Evolutionary conservation across 1,140 invertebrate species (phyloP).

Genomic region (Tetramorium simillimum): DNA sequence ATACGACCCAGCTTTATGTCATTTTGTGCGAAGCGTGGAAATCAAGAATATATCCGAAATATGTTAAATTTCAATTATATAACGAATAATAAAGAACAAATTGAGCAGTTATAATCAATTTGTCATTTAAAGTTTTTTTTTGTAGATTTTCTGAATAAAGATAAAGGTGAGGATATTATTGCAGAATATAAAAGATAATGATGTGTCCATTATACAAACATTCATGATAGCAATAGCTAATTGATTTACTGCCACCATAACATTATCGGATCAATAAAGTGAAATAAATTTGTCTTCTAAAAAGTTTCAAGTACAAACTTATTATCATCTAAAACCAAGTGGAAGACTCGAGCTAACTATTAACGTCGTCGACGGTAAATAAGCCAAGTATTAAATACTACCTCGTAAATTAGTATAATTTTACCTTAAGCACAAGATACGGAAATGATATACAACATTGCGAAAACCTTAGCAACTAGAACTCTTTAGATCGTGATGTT

Average conservation of each 20-base stretch:
- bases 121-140: slow-evolving; percentile 6
- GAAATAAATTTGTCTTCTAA: not conserved
- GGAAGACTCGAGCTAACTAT: not conserved
- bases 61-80: not conserved
- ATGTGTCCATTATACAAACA: not conserved
- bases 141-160: not conserved
- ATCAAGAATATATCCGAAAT: not conserved
- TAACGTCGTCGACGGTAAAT: slow-evolving; percentile 18
- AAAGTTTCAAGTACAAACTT: not conserved
- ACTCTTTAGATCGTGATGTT: slow-evolving; percentile 19
- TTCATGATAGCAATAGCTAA: not conserved
- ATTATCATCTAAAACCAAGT: not conserved
- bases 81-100: slow-evolving; percentile 1
- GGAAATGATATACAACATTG: slow-evolving; percentile 30
- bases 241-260: not conserved
- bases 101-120: slow-evolving; percentile 1
- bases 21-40: not conserved
- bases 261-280: not conserved
- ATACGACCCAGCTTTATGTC: slow-evolving; percentile 20
- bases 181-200: not conserved
- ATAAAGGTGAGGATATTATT: not conserved
- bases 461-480: slow-evolving; percentile 33
- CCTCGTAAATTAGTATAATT: slow-evolving; percentile 13
- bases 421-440: slow-evolving; percentile 30
- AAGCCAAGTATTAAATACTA: slow-evolving; percentile 27